These are phyloP conservation scores for Tenrec ecaudatus DNA, from an alignment of 2,113 vertebrate genomes.

Conservation along the genomic window DNA sequence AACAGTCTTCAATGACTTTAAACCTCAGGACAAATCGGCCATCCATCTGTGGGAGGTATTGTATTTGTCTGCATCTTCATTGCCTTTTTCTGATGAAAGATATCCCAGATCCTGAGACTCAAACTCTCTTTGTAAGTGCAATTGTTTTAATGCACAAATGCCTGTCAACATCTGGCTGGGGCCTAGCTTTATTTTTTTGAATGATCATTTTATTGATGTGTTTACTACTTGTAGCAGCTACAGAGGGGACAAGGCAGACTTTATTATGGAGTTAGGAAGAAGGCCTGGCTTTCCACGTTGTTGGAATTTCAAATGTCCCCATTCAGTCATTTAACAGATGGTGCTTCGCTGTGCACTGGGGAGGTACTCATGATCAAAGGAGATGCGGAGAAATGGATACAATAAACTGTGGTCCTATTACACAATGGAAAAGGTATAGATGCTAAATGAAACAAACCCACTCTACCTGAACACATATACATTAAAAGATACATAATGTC, in stretches of 20 bases:
- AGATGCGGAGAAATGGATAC: background rate
- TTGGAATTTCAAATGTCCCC: constrained; percentile 31
- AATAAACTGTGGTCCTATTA: background rate
- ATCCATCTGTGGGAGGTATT: background rate
- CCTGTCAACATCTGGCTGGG: background rate
- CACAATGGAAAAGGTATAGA: background rate
- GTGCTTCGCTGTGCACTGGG: background rate
- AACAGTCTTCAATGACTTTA: constrained; percentile 14
- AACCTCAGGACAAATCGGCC: background rate
- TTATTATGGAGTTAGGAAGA: background rate
- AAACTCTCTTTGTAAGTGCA: background rate
- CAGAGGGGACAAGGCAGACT: background rate
- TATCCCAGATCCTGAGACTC: background rate
- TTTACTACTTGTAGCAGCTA: constrained; percentile 31
- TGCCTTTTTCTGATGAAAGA: background rate
- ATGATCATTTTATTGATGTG: background rate
- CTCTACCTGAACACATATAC: background rate
- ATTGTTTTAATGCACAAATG: constrained; percentile 43
- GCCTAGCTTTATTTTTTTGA: constrained; percentile 45
- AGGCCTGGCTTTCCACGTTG: background rate
- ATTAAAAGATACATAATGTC: background rate
- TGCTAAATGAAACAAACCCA: background rate
- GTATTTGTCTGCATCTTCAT: background rate
- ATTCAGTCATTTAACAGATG: constrained; percentile 5
- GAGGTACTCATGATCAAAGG: background rate